Base-by-base conservation (phyloP, 35 echinoderm and acorn worm genomes). In the Heliocidaris tuberculata region DNA sequence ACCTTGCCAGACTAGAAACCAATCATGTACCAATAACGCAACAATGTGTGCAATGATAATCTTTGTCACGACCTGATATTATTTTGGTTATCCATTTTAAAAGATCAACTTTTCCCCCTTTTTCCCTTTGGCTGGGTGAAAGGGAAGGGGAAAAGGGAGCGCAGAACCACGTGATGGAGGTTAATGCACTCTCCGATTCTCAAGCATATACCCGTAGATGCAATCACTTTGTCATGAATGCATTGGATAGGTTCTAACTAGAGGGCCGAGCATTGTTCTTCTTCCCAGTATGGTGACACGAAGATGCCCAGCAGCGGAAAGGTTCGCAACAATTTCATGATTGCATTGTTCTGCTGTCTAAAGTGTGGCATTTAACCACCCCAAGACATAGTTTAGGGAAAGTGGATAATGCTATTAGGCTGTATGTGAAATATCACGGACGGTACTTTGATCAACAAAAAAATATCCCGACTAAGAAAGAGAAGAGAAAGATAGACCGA, bases 51-150 rank as follows among this genome's bases (percentile, higher is more conserved):
- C 17, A n/a, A 60, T 19, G 15, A 78, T 78, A 78, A 78, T 78
- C 27, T 78, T 78, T 78, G 65, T 78, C 65, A 78, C 65, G 65
- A 78, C 65, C 65, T 78, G 65, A n/a, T 78, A 78, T 78, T 78
- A 7, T 71, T 78, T 78, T 24, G 65, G 65, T 78, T 78, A 78
- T 78, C 7, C 19, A 1, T 27, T 78, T 56, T 17, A 70, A 70
- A 70, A 78, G 27, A 78, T 19, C 19, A n/a, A 19, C 65, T 78
- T 78, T 78, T 7, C 65, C 27, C 65, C 27, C 19, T 7, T 78
- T n/a, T 78, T n/a, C 21, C 65, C 65, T 24, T 78, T 78, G 65
- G 65, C 65, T n/a, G 7, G 35, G 35, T 42, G 35, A 42, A 42
- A 42, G 65, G 65, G 65, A 27, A 78, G 65, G 65, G 65, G 17